A percentile compares a stretch with the other conserved stretches of the same genome.
These are phyloP conservation scores for Takifugu rubripes DNA, from an alignment of 2,797 vertebrate genomes.

Conservation along the genomic window DNA sequence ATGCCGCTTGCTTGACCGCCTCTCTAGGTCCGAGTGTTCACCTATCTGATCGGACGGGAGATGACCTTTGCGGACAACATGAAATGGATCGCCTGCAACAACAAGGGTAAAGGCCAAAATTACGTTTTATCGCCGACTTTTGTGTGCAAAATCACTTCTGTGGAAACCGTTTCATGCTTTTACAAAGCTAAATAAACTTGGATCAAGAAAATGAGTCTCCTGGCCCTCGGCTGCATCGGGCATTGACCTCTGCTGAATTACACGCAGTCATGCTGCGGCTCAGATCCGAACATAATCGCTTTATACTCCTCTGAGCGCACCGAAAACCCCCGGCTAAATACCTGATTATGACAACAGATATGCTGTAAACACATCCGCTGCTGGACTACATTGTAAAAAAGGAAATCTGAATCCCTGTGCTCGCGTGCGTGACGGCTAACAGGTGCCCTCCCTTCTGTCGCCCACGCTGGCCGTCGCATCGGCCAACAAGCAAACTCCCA, in stretches of 20 bases:
- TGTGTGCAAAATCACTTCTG: not conserved
- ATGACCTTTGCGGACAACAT: constrained; percentile 89
- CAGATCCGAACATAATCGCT: constrained; percentile 43
- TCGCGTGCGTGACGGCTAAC: constrained; percentile 36
- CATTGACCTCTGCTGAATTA: constrained; percentile 63
- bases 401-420: constrained; percentile 11
- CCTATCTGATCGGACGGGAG: constrained; percentile 93
- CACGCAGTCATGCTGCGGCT: constrained; percentile 32
- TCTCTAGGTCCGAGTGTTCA: constrained; percentile 91
- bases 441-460: constrained; percentile 49
- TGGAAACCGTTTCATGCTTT: constrained; percentile 1
- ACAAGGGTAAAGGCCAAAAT: constrained; percentile 80
- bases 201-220: not conserved
- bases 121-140: not conserved
- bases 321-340: constrained; percentile 42
- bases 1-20: constrained; percentile 2
- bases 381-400: constrained; percentile 6
- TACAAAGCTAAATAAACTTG: not conserved
- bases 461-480: constrained; percentile 11
- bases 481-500: constrained; percentile 35
- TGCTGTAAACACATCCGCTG: constrained; percentile 36
- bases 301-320: constrained; percentile 34
- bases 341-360: constrained; percentile 47
- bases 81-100: constrained; percentile 97
- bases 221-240: constrained; percentile 19